phyloP scores from a whole-genome alignment of 2,888 invertebrate species.

The Cryptophagus acutangulus region DNA sequence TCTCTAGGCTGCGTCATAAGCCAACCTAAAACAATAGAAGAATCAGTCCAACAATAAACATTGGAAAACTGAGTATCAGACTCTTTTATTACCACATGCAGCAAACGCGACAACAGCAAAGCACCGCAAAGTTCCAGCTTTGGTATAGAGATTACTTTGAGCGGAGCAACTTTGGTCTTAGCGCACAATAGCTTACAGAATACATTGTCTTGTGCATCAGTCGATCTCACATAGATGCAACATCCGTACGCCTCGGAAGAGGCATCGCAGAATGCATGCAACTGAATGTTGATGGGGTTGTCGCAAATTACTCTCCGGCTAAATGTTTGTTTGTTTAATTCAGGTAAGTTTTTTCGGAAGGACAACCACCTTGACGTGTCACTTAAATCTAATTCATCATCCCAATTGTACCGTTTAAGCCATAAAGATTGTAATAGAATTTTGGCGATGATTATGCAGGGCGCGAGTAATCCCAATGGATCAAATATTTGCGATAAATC shows the following conservation, averaged over 20 bases:
- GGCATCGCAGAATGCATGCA: not conserved
- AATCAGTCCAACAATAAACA: slow-evolving; percentile 4
- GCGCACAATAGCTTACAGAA: not conserved
- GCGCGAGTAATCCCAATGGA: no score
- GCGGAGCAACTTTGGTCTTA: not conserved
- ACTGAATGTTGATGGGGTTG: no score
- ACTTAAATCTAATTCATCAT: no score
- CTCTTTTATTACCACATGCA: not conserved
- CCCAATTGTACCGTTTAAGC: no score
- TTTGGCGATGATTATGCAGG: no score
- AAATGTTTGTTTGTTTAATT: no score
- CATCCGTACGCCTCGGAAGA: slow-evolving; percentile 6
- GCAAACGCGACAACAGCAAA: not conserved
- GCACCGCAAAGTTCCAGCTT: not conserved
- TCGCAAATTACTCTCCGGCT: no score
- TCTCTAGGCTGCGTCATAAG: not conserved
- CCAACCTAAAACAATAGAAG: slow-evolving; percentile 11
- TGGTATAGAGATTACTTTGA: not conserved
- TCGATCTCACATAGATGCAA: slow-evolving; percentile 6
- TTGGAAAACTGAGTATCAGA: not conserved
- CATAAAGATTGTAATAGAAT: no score
- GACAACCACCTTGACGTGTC: no score
- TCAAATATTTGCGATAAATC: no score
- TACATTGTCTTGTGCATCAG: not conserved
- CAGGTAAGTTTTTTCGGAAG: no score